These are phyloP conservation scores for Stenurella melanura DNA, from an alignment of 2,888 invertebrate species.

Conservation along the genomic window DNA sequence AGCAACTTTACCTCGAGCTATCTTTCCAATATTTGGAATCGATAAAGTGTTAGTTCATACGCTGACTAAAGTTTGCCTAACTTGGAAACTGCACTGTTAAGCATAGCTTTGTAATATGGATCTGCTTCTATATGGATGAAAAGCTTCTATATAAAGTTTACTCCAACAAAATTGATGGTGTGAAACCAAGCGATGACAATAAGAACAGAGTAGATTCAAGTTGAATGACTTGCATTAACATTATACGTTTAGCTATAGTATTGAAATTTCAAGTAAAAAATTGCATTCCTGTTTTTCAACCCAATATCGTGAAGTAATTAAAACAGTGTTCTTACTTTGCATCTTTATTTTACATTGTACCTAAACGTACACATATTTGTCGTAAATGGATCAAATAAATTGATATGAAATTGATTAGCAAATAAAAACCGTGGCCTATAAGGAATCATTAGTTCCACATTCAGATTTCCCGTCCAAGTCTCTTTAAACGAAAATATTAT, in stretches of 20 bases:
- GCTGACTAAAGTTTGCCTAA: conserved; percentile 16
- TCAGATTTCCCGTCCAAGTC: too few relatives aligned
- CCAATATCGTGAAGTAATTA: not conserved
- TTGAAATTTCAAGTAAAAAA: not conserved
- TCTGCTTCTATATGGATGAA: not conserved
- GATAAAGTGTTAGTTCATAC: conserved; percentile 13
- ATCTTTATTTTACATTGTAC: too few relatives aligned
- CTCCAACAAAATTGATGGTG: conserved; percentile 19
- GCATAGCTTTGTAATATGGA: conserved; percentile 9
- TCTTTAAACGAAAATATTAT: too few relatives aligned
- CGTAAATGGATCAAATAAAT: too few relatives aligned
- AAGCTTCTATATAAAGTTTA: conserved; percentile 4
- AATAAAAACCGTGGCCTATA: too few relatives aligned
- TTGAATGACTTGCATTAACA: conserved; percentile 10
- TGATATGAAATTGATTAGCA: too few relatives aligned
- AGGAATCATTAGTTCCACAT: too few relatives aligned
- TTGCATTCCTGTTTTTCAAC: not conserved
- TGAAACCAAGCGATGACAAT: conserved; percentile 24
- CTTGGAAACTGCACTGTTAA: conserved; percentile 20
- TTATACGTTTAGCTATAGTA: not conserved
- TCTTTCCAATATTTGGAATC: conserved; percentile 21
- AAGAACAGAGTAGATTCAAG: conserved; percentile 17
- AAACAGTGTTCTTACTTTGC: too few relatives aligned
- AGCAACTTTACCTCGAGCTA: not conserved
- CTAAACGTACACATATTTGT: too few relatives aligned